Conservation (phyloP, 2,888 invertebrate genomes). For the Troides aeacus region DNA sequence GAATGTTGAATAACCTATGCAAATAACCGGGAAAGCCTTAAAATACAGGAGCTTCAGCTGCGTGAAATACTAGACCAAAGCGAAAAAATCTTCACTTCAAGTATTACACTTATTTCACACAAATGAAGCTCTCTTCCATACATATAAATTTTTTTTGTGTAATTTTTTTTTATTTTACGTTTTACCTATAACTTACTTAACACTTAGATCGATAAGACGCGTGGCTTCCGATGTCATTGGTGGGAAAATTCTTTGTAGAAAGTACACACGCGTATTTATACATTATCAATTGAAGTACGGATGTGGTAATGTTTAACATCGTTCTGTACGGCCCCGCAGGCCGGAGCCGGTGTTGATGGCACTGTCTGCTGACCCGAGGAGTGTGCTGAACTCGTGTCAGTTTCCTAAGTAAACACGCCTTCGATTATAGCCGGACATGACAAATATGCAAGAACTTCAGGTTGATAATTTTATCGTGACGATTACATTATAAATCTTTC, state of each 20-base stretch:
- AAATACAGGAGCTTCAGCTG: constrained; percentile 61
- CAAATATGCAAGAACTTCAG: background rate
- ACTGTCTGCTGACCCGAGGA: constrained; percentile 18
- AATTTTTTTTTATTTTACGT: constrained; percentile 61
- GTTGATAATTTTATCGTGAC: background rate
- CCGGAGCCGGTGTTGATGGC: constrained; percentile 31
- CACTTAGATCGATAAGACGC: constrained; percentile 76
- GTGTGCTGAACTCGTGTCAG: constrained; percentile 18
- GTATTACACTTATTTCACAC: constrained; percentile 52
- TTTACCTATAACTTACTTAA: constrained; percentile 77
- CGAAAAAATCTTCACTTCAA: constrained; percentile 41
- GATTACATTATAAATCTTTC: background rate
- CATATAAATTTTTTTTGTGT: constrained; percentile 50
- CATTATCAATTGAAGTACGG: constrained; percentile 42
- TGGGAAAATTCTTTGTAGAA: constrained; percentile 73
- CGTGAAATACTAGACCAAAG: constrained; percentile 56
- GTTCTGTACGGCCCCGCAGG: constrained; percentile 39
- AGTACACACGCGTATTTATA: constrained; percentile 58
- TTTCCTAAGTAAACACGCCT: constrained; percentile 9
- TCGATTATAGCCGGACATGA: constrained; percentile 4
- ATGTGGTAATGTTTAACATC: constrained; percentile 45
- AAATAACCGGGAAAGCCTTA: constrained; percentile 70
- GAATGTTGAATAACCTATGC: constrained; percentile 55
- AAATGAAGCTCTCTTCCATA: constrained; percentile 63
- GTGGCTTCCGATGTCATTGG: constrained; percentile 76